Evolutionary conservation across 2,888 invertebrate genomes (phyloP).

Genomic region (Orthonychiurus folsomi): DNA sequence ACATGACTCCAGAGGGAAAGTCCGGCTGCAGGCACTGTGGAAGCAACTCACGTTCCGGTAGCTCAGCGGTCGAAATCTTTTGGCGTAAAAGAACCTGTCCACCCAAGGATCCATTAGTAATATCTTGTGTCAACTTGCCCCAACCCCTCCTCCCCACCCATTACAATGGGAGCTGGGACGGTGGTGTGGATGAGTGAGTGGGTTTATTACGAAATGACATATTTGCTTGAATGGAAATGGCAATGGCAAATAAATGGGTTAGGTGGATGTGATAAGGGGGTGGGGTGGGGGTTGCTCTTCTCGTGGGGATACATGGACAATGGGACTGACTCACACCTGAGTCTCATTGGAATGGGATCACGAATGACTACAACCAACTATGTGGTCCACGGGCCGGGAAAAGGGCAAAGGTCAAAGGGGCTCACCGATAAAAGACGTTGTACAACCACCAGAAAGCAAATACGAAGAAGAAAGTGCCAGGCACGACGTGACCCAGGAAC

Average conservation of each 20-base stretch:
- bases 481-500: constrained; percentile 47
- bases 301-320: too few relatives aligned
- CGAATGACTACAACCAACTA: neutral
- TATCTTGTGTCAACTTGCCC: too few relatives aligned
- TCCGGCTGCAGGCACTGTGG: constrained; percentile 27
- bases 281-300: too few relatives aligned
- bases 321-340: too few relatives aligned
- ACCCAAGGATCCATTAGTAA: neutral
- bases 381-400: neutral
- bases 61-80: constrained; percentile 34
- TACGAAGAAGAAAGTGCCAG: constrained; percentile 44
- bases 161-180: too few relatives aligned
- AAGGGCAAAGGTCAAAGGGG: neutral
- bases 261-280: neutral
- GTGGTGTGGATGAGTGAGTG: too few relatives aligned
- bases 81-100: constrained; percentile 38
- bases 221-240: too few relatives aligned
- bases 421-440: constrained; percentile 41
- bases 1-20: constrained; percentile 41
- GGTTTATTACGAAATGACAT: neutral
- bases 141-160: neutral
- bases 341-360: too few relatives aligned
- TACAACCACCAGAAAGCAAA: constrained; percentile 42
- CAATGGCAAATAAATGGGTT: neutral
- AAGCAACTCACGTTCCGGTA: constrained; percentile 30